A percentile compares a stretch with the other conserved stretches of the same genome.
Evolutionary conservation across 2,113 vertebrate genomes (phyloP).

Genomic region (Engystomops pustulosus): DNA sequence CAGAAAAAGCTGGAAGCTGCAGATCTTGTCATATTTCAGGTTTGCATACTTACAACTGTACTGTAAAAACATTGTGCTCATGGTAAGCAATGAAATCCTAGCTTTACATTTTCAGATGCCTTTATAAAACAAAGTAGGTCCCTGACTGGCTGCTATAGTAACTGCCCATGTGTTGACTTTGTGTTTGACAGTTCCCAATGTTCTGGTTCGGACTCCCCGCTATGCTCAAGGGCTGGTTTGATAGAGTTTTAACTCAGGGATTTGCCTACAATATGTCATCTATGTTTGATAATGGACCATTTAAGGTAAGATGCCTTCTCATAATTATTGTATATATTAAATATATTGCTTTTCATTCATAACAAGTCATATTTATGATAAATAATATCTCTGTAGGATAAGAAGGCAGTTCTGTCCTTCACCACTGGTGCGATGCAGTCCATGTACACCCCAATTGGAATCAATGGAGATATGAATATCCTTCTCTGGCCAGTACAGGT

Average conservation of each 20-base stretch:
- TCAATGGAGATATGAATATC: slow-evolving; percentile 83
- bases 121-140: neutral
- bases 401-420: slow-evolving; percentile 82
- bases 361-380: too few relatives aligned
- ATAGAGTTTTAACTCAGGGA: slow-evolving; percentile 72
- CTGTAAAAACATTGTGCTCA: neutral
- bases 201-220: slow-evolving; percentile 82
- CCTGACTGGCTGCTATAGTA: neutral
- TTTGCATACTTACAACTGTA: too few relatives aligned
- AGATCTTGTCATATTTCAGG: slow-evolving; percentile 83
- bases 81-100: neutral
- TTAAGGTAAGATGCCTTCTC: slow-evolving; percentile 76
- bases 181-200: slow-evolving; percentile 75
- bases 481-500: slow-evolving; percentile 85
- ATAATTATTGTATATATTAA: too few relatives aligned
- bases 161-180: neutral
- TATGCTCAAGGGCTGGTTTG: slow-evolving; percentile 84
- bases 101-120: neutral
- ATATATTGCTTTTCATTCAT: too few relatives aligned
- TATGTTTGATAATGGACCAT: slow-evolving; percentile 74
- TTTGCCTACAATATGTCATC: slow-evolving; percentile 71
- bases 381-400: slow-evolving; percentile 74
- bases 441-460: slow-evolving; percentile 76
- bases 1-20: slow-evolving; percentile 76
- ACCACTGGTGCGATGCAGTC: slow-evolving; percentile 76